Evolutionary conservation across 2,797 vertebrate species (phyloP), one percentile per base, ranked within the genome.

Genomic region (Enteromius trimaculatus): DNA sequence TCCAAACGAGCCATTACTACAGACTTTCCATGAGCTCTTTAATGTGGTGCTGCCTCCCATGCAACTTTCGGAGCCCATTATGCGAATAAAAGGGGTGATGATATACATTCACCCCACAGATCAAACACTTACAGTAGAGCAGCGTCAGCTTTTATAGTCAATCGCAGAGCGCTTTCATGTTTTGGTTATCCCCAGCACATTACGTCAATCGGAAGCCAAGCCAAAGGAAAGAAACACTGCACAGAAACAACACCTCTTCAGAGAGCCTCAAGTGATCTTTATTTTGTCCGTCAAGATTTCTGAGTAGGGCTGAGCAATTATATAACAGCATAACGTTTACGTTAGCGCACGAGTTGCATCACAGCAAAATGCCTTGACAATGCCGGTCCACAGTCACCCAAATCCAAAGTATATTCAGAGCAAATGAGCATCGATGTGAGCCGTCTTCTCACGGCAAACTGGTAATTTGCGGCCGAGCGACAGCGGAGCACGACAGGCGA

Each of bases 21-120:
- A 84, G 42, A 88, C 51, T 81, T 90, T 92, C 91, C 90, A 87
- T 87, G 70, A 88, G 90, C 77, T 0, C 49, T 81, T 85, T 85
- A 62, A 84, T 77, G 82, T 85, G 87, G 85, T 47, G 1, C 10
- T 34, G 37, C 51, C 64, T 83, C 51, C 39, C 16, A 55, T 76
- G 47, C 64, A 42, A 55, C 78, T 66, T 65, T 62, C 55, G 6
- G n/a, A 49, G 26, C 16, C 39, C 31, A 6, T 71, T 31, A 14
- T 51, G 64, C 13, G 9, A 69, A 58, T 42, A 77, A 47, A 77
- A 3, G 34, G 8, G 47, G 68, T 75, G 78, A 65, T 80, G 77
- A 55, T 68, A 55, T 58, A 60, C 26, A 44, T 55, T 68, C 53
- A 39, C 19, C 58, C 19, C 29, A 68, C n/a, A 81, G 79, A 75